phyloP scores from a whole-genome alignment of 2,888 invertebrate species.

The Scelioninae gen. 2 region DNA sequence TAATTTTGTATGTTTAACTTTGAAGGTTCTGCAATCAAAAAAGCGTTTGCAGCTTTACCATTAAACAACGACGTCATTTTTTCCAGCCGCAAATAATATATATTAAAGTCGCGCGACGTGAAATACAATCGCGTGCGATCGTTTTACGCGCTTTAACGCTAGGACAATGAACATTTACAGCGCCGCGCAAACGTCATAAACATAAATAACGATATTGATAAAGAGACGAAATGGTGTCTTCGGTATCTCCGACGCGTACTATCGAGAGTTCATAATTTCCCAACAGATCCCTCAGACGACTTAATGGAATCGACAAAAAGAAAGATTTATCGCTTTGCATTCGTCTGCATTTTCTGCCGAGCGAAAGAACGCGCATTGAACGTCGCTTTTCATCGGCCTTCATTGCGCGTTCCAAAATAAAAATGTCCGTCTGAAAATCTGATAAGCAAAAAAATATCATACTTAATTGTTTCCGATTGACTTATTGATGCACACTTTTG shows the following conservation, averaged over 20 bases:
- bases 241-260: conserved; percentile 32
- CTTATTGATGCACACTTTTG: too few relatives aligned
- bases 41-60: too few relatives aligned
- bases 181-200: conserved; percentile 21
- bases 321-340: conserved; percentile 54
- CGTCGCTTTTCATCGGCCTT: conserved; percentile 27
- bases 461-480: conserved; percentile 26
- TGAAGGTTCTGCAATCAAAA: too few relatives aligned
- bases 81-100: too few relatives aligned
- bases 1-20: too few relatives aligned
- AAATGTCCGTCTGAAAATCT: conserved; percentile 26
- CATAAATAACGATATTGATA: conserved; percentile 55
- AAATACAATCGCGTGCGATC: not conserved
- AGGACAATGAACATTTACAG: conserved; percentile 26
- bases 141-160: conserved; percentile 12
- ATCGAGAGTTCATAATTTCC: conserved; percentile 57
- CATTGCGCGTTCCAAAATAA: conserved; percentile 32
- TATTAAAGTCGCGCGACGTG: too few relatives aligned
- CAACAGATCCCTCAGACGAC: conserved; percentile 52
- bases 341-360: conserved; percentile 51
- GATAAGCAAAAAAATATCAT: conserved; percentile 26
- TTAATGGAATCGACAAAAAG: conserved; percentile 56
- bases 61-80: too few relatives aligned
- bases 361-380: conserved; percentile 43
- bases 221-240: conserved; percentile 53